A percentile compares a stretch with the other conserved stretches of the same genome.
These are phyloP conservation scores for Cynodonichthys magdalenae DNA, from an alignment of 2,797 vertebrate genomes.

Conservation along the genomic window DNA sequence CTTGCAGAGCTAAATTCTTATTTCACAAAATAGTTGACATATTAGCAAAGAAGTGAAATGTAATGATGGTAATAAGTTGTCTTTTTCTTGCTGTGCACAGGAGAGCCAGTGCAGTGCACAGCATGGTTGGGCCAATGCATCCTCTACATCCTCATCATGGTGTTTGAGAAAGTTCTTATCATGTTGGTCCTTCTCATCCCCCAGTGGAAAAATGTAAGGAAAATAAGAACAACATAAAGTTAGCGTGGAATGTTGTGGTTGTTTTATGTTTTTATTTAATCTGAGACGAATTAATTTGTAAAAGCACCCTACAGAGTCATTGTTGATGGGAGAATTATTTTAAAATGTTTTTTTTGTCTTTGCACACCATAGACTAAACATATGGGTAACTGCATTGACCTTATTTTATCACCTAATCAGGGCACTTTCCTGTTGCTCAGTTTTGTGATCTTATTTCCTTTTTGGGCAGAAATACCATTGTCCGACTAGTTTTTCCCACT, in stretches of 20 bases:
- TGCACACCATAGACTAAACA: no score
- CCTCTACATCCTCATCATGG: constrained; percentile 97
- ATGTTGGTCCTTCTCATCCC: constrained; percentile 95
- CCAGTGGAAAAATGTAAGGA: constrained; percentile 94
- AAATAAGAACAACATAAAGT: background rate
- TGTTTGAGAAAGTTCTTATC: constrained; percentile 96
- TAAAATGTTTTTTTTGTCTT: no score
- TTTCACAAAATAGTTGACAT: background rate
- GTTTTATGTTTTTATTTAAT: no score
- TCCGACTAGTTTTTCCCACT: no score
- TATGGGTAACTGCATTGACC: no score
- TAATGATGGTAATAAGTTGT: background rate
- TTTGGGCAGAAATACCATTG: no score
- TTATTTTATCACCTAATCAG: no score
- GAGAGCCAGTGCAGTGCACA: constrained; percentile 92
- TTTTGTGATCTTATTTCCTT: no score
- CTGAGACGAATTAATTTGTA: no score
- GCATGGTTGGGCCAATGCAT: constrained; percentile 96
- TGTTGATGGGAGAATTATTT: no score
- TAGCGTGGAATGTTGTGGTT: background rate
- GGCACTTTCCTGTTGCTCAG: no score
- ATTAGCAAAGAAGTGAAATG: constrained; percentile 19
- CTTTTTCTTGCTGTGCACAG: constrained; percentile 64
- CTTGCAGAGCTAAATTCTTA: background rate
- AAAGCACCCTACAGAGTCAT: no score